These are phyloP conservation scores for Sebastes melanostomus DNA, from an alignment of 2,797 vertebrate genomes.

Conservation along the genomic window DNA sequence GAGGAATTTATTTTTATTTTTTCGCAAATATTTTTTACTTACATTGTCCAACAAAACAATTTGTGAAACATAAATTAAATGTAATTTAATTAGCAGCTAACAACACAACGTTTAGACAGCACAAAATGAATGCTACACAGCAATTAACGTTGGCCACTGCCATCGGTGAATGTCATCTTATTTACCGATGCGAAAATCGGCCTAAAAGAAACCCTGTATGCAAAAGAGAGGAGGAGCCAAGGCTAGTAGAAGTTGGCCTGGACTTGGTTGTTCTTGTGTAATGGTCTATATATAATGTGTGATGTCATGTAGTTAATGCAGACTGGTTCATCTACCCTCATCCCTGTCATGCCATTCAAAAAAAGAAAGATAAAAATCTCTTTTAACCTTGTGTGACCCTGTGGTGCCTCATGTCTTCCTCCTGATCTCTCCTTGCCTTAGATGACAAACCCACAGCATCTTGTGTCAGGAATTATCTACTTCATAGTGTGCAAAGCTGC, in stretches of 20 bases:
- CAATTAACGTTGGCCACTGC: too few relatives aligned
- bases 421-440: not conserved
- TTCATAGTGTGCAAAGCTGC: not conserved
- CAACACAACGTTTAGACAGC: too few relatives aligned
- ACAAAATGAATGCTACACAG: too few relatives aligned
- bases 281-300: not conserved
- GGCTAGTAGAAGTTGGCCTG: not conserved
- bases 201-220: not conserved
- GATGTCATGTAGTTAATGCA: slow-evolving; percentile 2
- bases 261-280: not conserved
- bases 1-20: too few relatives aligned
- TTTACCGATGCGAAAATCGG: too few relatives aligned
- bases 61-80: too few relatives aligned
- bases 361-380: not conserved
- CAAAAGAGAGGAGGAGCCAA: not conserved
- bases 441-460: not conserved
- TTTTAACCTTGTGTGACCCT: not conserved
- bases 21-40: too few relatives aligned
- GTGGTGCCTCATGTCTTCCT: not conserved
- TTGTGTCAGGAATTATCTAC: not conserved
- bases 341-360: not conserved
- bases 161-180: too few relatives aligned
- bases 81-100: too few relatives aligned
- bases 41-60: too few relatives aligned
- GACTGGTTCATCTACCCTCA: not conserved